These are phyloP conservation scores for Eulemur rubriventer DNA, from an alignment of 2,797 vertebrate genomes.

Conservation along the genomic window DNA sequence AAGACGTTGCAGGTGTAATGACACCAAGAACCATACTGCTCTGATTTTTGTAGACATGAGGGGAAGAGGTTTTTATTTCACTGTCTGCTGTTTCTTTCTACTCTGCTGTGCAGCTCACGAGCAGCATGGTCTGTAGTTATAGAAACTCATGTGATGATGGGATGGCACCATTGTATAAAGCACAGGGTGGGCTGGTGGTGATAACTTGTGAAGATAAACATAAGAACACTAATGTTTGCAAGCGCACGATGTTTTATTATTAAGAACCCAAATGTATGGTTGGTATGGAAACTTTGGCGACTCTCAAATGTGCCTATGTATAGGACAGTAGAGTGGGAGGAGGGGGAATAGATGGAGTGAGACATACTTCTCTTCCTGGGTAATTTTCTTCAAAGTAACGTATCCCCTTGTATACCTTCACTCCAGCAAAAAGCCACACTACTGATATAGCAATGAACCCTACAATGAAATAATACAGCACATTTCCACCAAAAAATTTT, in stretches of 20 bases:
- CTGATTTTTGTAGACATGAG: fast-evolving
- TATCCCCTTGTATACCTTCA: not conserved
- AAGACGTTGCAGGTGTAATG: not conserved
- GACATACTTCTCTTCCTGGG: not conserved
- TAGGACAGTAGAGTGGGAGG: not conserved
- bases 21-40: not conserved
- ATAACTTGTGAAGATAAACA: not conserved
- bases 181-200: not conserved
- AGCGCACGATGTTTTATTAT: not conserved
- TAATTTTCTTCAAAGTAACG: not conserved
- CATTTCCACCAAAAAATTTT: not conserved
- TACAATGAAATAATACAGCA: not conserved
- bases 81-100: not conserved
- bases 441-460: not conserved
- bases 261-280: not conserved
- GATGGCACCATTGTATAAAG: not conserved
- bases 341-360: not conserved
- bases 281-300: not conserved
- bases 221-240: not conserved
- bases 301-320: not conserved
- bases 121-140: not conserved
- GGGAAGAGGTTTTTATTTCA: not conserved
- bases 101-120: not conserved
- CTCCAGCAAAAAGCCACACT: not conserved
- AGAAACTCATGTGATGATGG: not conserved